These are phyloP conservation scores for Cremastinae sp. DNA, from an alignment of 2,888 invertebrate species.

Conservation along the genomic window DNA sequence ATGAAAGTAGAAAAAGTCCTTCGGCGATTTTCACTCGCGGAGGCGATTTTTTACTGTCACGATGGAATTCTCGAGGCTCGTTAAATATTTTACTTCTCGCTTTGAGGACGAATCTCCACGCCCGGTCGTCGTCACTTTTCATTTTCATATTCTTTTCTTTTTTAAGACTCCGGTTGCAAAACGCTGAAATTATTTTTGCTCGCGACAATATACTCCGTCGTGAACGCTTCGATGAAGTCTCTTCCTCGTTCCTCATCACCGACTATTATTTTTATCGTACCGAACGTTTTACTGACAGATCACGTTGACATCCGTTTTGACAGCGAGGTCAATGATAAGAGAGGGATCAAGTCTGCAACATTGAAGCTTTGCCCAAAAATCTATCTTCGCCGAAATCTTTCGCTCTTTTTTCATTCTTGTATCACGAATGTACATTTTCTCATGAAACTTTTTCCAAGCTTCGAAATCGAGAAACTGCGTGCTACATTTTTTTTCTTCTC, in stretches of 20 bases:
- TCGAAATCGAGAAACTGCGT: constrained; percentile 7
- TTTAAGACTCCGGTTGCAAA: constrained; percentile 20
- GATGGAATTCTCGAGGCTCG: not conserved
- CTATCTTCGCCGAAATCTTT: constrained; percentile 14
- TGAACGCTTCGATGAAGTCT: constrained; percentile 54
- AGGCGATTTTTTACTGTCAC: constrained; percentile 1
- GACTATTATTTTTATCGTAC: constrained; percentile 23
- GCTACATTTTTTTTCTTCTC: not conserved
- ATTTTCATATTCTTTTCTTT: not conserved
- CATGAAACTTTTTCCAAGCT: constrained; percentile 9
- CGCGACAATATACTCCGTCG: constrained; percentile 31
- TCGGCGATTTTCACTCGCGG: not conserved
- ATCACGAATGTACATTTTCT: too few species aligned
- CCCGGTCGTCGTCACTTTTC: not conserved
- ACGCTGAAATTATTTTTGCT: constrained; percentile 32
- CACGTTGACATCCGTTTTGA: constrained; percentile 50
- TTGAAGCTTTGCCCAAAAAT: constrained; percentile 50
- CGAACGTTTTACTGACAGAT: constrained; percentile 48
- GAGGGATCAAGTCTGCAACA: constrained; percentile 50
- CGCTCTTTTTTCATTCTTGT: not conserved
- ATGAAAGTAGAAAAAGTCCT: constrained; percentile 21
- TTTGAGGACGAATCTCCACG: constrained; percentile 11
- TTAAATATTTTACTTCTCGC: constrained; percentile 2
- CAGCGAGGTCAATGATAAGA: constrained; percentile 58
- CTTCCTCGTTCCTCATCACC: constrained; percentile 55